Percentiles rank a stretch among this genome's conserved stretches.
Conservation (phyloP, 1,140 invertebrate genomes). For the Drosophila trapezifrons region DNA sequence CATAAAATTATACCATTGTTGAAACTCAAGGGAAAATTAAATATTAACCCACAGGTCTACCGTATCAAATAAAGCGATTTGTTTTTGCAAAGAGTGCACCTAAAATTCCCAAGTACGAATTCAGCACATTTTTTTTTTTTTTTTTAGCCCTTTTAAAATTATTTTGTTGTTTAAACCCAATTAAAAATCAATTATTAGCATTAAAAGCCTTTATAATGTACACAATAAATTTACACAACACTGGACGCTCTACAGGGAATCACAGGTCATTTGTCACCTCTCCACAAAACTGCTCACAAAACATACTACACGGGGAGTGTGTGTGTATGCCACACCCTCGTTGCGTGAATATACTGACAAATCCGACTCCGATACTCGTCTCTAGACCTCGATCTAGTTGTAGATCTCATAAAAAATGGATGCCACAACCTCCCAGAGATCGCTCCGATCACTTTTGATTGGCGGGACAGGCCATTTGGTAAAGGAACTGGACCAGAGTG, state of each 20-base stretch:
- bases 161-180: too few relatives aligned
- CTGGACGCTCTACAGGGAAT: slow-evolving; percentile 5
- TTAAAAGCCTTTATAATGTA: not conserved
- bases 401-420: not conserved
- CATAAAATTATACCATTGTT: too few relatives aligned
- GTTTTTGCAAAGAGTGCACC: too few relatives aligned
- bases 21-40: too few relatives aligned
- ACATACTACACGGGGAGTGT: not conserved
- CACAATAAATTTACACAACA: slow-evolving; percentile 4
- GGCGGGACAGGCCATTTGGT: slow-evolving; percentile 85
- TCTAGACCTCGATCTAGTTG: not conserved
- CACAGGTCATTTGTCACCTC: not conserved
- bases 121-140: too few relatives aligned
- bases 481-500: slow-evolving; percentile 75
- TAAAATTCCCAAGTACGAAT: too few relatives aligned
- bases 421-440: not conserved
- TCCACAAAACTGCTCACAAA: slow-evolving; percentile 4
- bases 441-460: slow-evolving; percentile 41
- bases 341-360: not conserved
- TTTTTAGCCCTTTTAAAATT: too few relatives aligned
- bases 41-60: too few relatives aligned
- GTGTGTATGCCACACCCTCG: too few relatives aligned
- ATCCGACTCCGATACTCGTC: too few relatives aligned
- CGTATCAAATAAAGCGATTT: too few relatives aligned
- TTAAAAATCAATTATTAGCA: not conserved